Evolutionary conservation across 2,797 vertebrate genomes (phyloP), one percentile per base, ranked within the genome.

Genomic region (Danio choprae): DNA sequence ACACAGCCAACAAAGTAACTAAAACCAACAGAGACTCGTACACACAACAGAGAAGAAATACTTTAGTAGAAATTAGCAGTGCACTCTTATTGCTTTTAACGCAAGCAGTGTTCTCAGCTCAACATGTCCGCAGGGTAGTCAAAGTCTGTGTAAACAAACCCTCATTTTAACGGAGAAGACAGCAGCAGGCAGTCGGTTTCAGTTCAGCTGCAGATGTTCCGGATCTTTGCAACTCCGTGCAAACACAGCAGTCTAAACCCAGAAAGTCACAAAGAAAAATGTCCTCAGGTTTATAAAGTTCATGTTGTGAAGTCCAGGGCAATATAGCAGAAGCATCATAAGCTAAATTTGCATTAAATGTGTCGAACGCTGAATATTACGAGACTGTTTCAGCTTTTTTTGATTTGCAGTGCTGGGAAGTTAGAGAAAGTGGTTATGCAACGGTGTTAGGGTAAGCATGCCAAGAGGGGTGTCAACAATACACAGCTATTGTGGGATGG

Each of bases 401-500:
- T 87, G 87, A 44, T 83, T 67, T 15, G 83, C 53, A 81, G 84
- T 83, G 83, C 82, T 85, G 89, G 86, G 88, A 91, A 85, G 86
- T 38, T 74, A 85, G 77, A 87, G 69, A 58, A 50, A 70, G 62
- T n/a, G 67, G 74, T 91, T 93, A 89, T 88, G 90, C 79, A 93
- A 93, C 87, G 83, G 85, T 88, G 86, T 90, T 86, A 82, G 86
- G 85, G 86, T 75, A 60, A 63, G 60, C 70, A 38, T 88, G 91
- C 92, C 92, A 93, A 89, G 89, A 91, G 85, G 90, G 89, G 91
- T 90, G 92, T 94, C 89, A 92, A 92, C 91, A 92, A 89, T 73
- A 87, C 84, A 51, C 63, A 79, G 85, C 83, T 85, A 81, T 85
- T 91, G 87, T 91, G 89, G 92, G 92, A 91, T 82, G 87, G 91